phyloP scores from a whole-genome alignment of 2,113 vertebrate species.

The Penelope pileata region DNA sequence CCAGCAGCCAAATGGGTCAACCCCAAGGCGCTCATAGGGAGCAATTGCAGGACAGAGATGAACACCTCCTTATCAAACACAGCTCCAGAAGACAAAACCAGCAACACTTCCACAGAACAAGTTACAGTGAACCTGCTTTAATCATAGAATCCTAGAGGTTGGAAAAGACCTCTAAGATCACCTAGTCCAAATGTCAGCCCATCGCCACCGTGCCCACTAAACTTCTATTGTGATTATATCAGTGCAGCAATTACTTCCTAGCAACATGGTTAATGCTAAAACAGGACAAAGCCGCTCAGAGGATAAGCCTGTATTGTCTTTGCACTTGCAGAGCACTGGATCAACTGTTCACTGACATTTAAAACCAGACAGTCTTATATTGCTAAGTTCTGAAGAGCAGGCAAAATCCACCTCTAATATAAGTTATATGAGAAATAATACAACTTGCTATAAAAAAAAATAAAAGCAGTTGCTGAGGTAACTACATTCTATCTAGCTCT shows the following conservation, averaged over 20 bases:
- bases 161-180: too few species aligned
- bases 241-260: background rate
- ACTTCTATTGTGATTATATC: background rate
- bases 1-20: background rate
- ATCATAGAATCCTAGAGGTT: background rate
- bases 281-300: background rate
- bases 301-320: background rate
- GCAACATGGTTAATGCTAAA: background rate
- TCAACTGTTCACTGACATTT: background rate
- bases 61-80: background rate
- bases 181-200: too few species aligned
- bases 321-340: background rate
- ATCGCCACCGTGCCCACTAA: too few species aligned
- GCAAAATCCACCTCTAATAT: background rate
- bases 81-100: background rate
- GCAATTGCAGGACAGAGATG: background rate
- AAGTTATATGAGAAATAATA: background rate
- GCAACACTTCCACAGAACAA: background rate
- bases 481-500: background rate
- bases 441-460: background rate
- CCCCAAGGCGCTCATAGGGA: background rate
- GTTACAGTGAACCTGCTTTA: background rate
- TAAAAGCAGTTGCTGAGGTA: background rate
- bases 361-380: background rate
- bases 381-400: background rate